Conservation (phyloP, 2,113 vertebrate genomes). For the Phoenicopterus ruber region DNA sequence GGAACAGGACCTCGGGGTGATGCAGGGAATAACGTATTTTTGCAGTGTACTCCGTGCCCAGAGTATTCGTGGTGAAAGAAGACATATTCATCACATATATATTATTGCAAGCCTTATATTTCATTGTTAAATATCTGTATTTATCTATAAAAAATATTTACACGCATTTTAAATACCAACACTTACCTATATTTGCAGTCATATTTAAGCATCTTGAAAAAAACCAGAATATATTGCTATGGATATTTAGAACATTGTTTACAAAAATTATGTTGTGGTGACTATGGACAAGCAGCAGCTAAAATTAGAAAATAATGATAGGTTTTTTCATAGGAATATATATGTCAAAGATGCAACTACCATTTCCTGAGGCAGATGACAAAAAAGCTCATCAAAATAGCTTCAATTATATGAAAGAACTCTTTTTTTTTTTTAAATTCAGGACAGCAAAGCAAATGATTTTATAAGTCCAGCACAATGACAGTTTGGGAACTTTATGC, state of each 20-base stretch:
- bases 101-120: neutral
- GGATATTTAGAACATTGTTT: neutral
- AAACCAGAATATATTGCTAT: neutral
- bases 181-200: neutral
- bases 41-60: neutral
- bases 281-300: neutral
- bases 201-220: neutral
- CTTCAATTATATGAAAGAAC: neutral
- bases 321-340: neutral
- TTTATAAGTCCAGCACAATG: neutral
- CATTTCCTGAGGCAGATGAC: neutral
- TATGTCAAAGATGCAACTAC: neutral
- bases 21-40: neutral
- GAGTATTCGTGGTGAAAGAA: neutral
- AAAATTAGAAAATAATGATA: neutral
- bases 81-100: neutral
- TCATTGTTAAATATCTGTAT: neutral
- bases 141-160: neutral
- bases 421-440: neutral
- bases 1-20: neutral
- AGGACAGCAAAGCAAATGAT: neutral
- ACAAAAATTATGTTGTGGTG: neutral
- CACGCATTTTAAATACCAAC: neutral
- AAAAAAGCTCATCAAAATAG: neutral
- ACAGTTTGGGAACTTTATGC: neutral